Base-by-base conservation (phyloP, 2,888 invertebrate species). In the Germaria angustata region DNA sequence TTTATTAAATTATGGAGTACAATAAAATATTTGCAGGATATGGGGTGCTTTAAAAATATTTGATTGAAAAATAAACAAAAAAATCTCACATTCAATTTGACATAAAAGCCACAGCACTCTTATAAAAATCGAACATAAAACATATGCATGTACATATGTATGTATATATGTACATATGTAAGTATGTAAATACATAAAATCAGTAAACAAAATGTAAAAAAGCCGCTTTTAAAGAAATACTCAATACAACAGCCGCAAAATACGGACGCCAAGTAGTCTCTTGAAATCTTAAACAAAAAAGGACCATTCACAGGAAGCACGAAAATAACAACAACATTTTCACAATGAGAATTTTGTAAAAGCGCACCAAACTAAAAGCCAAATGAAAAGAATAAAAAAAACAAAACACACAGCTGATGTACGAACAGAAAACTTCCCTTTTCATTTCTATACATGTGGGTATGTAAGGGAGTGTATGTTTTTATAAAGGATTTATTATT, bases 181-280 rank as follows among this genome's bases (percentile, higher is more conserved):
- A 13, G 6, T 20, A 22, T 22, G 34, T 13, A 53, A 44, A n/a
- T 51, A 41, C 39, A 32, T 41, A 39, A 57, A 41, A 75, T 20
- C 32, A 17, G 39, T 34, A 41, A 59, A 57, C 28, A 28, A 76
- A 66, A 57, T 68, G 11, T 32, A 39, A 59, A 61, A 73, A 44
- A 53, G 24, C 41, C 69, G 69, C 68, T 61, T 68, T 39, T 2
- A 22, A 49, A 34, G 34, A 53, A 59, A 55, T 39, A 51, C 51
- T 44, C 39, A 61, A 28, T 61, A 44, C 34, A 61, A 57, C n/a
- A 39, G 32, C 39, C 5, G 20, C 46, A 63, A 39, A 22, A 55
- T 49, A 53, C 61, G 53, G 80, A 63, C 80, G 76, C 80, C 75
- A 80, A 80, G 75, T 80, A 51, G 80, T 80, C 80, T 76, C 76